Conservation (phyloP, 2,113 vertebrate species). For the Rattus rattus region DNA sequence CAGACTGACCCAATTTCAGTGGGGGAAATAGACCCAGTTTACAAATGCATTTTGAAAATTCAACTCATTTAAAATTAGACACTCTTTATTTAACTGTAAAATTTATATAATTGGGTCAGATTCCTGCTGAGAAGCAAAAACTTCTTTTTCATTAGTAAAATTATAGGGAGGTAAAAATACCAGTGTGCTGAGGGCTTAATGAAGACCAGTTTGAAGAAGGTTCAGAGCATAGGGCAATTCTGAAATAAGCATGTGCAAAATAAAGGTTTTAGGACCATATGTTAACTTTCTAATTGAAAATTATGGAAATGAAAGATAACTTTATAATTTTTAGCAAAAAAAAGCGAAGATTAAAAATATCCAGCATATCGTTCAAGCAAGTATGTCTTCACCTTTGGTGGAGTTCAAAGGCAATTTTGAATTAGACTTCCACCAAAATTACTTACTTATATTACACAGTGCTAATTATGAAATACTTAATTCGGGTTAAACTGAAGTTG, state of each 20-base stretch:
- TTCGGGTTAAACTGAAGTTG: not conserved
- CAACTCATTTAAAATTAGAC: not conserved
- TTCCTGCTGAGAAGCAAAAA: not conserved
- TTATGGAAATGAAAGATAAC: not conserved
- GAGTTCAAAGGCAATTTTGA: not conserved
- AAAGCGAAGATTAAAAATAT: too few species aligned
- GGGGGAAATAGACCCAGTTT: not conserved
- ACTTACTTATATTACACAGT: not conserved
- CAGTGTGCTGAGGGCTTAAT: not conserved
- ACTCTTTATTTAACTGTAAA: not conserved
- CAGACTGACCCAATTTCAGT: not conserved
- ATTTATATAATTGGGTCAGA: constrained; percentile 3
- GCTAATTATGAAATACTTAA: not conserved
- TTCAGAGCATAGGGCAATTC: not conserved
- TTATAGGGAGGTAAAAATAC: not conserved
- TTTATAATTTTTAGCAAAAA: not conserved
- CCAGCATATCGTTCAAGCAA: not conserved
- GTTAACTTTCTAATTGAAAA: not conserved
- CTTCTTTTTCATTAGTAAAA: not conserved
- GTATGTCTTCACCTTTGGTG: not conserved
- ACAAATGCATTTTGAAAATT: not conserved
- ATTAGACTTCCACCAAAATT: not conserved
- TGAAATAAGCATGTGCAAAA: not conserved
- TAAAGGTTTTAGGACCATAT: not conserved
- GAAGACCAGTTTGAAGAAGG: not conserved